Evolutionary conservation across 2,113 vertebrate genomes (phyloP).

Genomic region (Pachycephala philippinensis): DNA sequence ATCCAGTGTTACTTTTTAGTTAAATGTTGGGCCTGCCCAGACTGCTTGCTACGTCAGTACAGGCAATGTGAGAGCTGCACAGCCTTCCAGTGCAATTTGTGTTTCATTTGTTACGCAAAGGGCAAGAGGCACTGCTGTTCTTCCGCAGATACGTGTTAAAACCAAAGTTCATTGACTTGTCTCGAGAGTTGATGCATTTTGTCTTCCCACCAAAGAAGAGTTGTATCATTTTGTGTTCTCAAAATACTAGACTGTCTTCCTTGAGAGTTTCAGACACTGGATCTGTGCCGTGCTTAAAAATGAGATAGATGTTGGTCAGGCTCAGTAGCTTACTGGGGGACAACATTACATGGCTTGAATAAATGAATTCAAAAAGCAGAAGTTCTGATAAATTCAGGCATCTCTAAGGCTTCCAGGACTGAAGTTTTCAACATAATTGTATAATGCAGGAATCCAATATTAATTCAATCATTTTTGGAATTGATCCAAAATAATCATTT

Average conservation of each 20-base stretch:
- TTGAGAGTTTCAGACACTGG: neutral
- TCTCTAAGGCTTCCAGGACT: neutral
- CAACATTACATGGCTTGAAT: neutral
- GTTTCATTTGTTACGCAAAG: neutral
- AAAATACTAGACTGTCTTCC: neutral
- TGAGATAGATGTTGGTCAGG: neutral
- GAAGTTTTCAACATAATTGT: neutral
- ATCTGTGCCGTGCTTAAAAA: neutral
- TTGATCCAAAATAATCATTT: neutral
- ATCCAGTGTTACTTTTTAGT: neutral
- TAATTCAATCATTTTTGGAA: neutral
- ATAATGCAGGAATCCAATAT: neutral
- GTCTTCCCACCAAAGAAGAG: neutral
- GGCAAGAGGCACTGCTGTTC: neutral
- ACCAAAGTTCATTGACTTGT: neutral
- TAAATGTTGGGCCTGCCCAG: neutral
- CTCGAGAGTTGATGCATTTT: neutral
- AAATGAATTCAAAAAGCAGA: neutral
- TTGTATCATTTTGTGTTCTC: neutral
- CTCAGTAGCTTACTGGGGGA: neutral
- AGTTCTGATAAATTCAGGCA: neutral
- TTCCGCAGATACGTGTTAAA: neutral
- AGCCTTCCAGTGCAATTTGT: neutral
- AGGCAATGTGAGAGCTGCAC: neutral
- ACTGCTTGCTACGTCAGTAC: neutral